Percentiles rank a stretch among this genome's conserved stretches.
These are phyloP conservation scores for Colistium nudipinnis DNA, from an alignment of 2,113 vertebrate genomes.

Conservation along the genomic window DNA sequence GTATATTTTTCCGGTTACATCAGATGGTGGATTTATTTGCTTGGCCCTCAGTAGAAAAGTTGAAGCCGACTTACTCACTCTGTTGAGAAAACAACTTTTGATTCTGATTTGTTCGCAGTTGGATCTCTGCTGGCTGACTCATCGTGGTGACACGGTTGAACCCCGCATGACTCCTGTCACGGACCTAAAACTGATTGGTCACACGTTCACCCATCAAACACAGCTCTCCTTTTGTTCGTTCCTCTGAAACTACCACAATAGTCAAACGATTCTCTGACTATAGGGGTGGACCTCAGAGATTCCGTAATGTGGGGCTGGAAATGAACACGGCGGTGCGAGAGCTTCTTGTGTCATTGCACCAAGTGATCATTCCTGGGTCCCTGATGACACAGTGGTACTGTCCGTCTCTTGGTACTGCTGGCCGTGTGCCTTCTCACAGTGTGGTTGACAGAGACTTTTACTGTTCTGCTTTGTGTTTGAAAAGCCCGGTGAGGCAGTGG, in stretches of 20 bases:
- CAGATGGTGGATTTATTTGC: constrained; percentile 44
- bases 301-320: constrained; percentile 20
- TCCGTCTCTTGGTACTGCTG: constrained; percentile 31
- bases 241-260: constrained; percentile 1
- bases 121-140: background rate
- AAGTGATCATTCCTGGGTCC: background rate
- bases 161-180: constrained; percentile 30
- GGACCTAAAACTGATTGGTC: no score
- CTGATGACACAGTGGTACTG: constrained; percentile 14
- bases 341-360: background rate
- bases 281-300: constrained; percentile 16
- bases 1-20: constrained; percentile 33
- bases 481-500: constrained; percentile 27
- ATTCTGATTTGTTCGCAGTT: constrained; percentile 7
- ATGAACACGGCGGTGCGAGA: constrained; percentile 29
- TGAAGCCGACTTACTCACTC: constrained; percentile 12
- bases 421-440: constrained; percentile 25
- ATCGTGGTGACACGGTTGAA: constrained; percentile 9
- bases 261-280: background rate
- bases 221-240: constrained; percentile 6
- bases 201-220: constrained; percentile 13
- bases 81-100: constrained; percentile 2
- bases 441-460: constrained; percentile 53
- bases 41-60: constrained; percentile 17
- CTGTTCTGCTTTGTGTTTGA: constrained; percentile 61